Evolutionary conservation across 2,888 invertebrate species (phyloP), one percentile per base, ranked within the genome.

Genomic region (Seladonia tumulorum): DNA sequence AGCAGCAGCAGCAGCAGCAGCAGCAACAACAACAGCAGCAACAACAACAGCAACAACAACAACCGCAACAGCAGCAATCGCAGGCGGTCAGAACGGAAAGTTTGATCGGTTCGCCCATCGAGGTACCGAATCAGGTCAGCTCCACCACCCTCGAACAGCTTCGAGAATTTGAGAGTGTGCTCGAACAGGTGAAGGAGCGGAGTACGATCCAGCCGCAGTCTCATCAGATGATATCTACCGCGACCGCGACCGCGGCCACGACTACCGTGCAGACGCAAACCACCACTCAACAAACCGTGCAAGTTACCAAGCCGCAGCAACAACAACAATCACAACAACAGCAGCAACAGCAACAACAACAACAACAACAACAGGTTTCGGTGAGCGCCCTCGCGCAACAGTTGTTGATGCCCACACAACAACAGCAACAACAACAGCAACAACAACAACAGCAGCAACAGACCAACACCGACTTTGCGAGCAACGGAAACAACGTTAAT

Each of bases 141-240:
- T 97, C 97, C 0, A 97, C 97, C 0, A 97, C 97, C 0, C 95
- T 97, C 76, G 97, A 98, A 94, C 98, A 98, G 92, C 94, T 98
- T 14, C 95, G 97, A 79, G 98, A 98, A 93, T 98, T 98, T 91
- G 98, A 98, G 93, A 97, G 97, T 95, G 97, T 98, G 0, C 95
- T 98, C 84, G 97, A 98, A 92, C 97, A 97, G 95, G 97, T 98
- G 0, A 97, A 97, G 93, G 97, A 97, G 94, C 95, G 97, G 85
- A 97, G 97, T 90, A 97, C 96, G 42, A 97, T 96, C 5, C 96
- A 96, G 87, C 96, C 96, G 0, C 93, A 93, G 53, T 83, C 92
- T 10, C 90, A 91, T 66, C 93, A 93, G 45, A 87, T 92, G n/a
- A 89, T 89, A 42, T 88, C 91, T 2, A 87, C 83, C 14, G 85